Base-by-base conservation (phyloP, 2,797 vertebrate genomes). In the Oreochromis grahami region DNA sequence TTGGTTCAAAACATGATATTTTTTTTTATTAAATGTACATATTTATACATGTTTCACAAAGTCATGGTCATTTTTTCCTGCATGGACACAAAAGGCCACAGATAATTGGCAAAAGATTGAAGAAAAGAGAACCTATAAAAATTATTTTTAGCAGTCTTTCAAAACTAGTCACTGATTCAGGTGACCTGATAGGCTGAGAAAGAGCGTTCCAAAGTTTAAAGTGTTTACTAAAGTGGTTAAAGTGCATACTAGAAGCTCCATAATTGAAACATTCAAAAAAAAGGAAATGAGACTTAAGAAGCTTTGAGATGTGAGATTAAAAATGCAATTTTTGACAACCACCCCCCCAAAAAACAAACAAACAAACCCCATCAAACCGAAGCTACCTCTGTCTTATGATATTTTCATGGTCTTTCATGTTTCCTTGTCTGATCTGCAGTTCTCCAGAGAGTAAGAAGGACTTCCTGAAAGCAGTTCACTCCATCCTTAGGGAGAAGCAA, bases 371-470 rank as follows among this genome's bases (percentile, higher is more conserved):
- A 36, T 36, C 32, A 63, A 65, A 50, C 14, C 9, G 36, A 58
- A 45, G 5, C 4, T 6, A 1, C 2, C 12, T 68, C 3, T 24
- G 4, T 29, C 3, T 3, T 45, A 19, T 38, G 4, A 45, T 10
- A n/a, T 79, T 41, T 50, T 15, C 10, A 56, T 43, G 43, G 5
- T 36, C 56, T 21, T 32, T 63, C 1, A 6, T 45, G 9, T 76
- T 77, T 52, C 0, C 51, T 52, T 72, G 2, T 76, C 43, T 41
- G 5, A 36, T 56, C 34, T 80, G 78, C 78, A 99, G 98, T 88
- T 98, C 98, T 53, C 96, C 97, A 53, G 98, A 98, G 17, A 97
- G 96, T 91, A 98, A 98, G 85, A 98, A 98, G 94, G 98, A 99
- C 86, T 97, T 99, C 89, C 94, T 99, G 90, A 98, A 98, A 92